phyloP scores from a whole-genome alignment of 2,797 vertebrate species.

The Notolabrus celidotus region DNA sequence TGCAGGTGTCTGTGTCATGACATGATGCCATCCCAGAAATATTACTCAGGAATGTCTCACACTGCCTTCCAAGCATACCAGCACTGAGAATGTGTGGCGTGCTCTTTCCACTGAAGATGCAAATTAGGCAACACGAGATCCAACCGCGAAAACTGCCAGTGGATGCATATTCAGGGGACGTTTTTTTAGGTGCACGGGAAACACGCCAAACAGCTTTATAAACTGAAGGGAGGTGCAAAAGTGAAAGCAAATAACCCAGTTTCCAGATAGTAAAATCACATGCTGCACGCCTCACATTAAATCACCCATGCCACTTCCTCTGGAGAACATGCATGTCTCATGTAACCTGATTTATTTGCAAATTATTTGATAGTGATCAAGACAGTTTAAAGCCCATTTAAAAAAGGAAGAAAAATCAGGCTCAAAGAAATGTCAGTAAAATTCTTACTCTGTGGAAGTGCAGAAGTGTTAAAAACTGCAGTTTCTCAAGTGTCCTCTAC shows the following conservation, averaged over 20 bases:
- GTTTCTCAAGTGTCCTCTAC: no score
- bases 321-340: background rate
- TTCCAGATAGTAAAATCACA: background rate
- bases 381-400: no score
- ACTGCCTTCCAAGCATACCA: conserved; percentile 55
- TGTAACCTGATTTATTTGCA: no score
- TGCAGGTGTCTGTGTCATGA: conserved; percentile 61
- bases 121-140: conserved; percentile 31
- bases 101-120: conserved; percentile 5
- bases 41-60: conserved; percentile 59
- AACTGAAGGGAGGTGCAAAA: background rate
- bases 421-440: no score
- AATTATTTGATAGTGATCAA: no score
- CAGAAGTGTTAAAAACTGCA: no score
- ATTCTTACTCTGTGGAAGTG: no score
- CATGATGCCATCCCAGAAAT: conserved; percentile 65
- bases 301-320: background rate
- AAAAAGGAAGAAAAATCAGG: no score
- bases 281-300: background rate
- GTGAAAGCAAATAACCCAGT: background rate
- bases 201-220: background rate
- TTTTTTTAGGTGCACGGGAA: background rate
- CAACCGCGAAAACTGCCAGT: conserved; percentile 12
- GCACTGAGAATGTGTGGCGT: conserved; percentile 14
- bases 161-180: background rate